Evolutionary conservation across 2,888 invertebrate genomes (phyloP).

Genomic region (Fissipunctia ypsillon): DNA sequence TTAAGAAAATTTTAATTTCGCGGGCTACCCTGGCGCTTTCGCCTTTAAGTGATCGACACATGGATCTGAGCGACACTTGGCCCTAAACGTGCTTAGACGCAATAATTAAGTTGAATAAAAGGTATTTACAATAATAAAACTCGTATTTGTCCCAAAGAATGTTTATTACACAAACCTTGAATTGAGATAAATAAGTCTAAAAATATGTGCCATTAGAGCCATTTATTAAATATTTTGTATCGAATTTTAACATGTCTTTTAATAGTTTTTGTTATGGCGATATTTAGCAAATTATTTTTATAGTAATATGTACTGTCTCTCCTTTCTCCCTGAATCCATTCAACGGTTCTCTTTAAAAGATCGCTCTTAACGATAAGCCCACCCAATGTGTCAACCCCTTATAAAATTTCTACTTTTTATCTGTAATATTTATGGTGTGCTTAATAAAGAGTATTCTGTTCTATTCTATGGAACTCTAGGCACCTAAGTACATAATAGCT

Average conservation of each 20-base stretch:
- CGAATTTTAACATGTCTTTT: neutral
- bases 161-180: conserved; percentile 26
- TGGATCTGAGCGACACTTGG: neutral
- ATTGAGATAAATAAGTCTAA: conserved; percentile 5
- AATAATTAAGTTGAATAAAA: neutral
- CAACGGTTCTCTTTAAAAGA: too few species aligned
- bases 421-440: too few species aligned
- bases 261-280: neutral
- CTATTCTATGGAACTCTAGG: too few species aligned
- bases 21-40: too few species aligned
- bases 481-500: too few species aligned
- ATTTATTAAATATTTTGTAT: neutral
- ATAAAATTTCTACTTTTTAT: too few species aligned
- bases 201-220: neutral
- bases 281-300: conserved; percentile 1
- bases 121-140: neutral
- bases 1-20: too few species aligned
- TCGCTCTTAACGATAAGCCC: too few species aligned
- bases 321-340: too few species aligned
- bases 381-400: too few species aligned
- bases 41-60: neutral
- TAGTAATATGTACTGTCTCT: too few species aligned
- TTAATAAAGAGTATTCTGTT: too few species aligned
- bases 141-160: conserved; percentile 5
- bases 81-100: neutral